phyloP scores from a whole-genome alignment of 2,888 invertebrate species.

The Apotomis capreana region DNA sequence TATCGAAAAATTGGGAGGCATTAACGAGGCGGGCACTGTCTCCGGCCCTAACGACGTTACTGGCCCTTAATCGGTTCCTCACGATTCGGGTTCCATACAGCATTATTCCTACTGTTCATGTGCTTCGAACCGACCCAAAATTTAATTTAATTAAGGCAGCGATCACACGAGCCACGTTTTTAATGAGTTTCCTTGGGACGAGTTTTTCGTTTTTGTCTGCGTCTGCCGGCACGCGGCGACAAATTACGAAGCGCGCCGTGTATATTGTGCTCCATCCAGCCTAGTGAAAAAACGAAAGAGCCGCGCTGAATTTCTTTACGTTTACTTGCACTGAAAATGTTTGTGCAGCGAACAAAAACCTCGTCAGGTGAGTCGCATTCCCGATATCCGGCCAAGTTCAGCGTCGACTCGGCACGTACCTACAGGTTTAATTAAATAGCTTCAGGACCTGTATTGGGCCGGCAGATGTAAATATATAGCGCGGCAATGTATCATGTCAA shows the following conservation, averaged over 20 bases:
- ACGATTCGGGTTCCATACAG: constrained; percentile 56
- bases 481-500: constrained; percentile 79
- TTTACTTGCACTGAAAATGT: constrained; percentile 26
- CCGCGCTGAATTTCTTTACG: constrained; percentile 11
- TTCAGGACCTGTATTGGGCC: constrained; percentile 42
- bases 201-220: constrained; percentile 8
- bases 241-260: constrained; percentile 22
- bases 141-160: constrained; percentile 37
- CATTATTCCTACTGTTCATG: constrained; percentile 34
- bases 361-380: constrained; percentile 10
- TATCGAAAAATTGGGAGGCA: constrained; percentile 61
- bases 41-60: constrained; percentile 68
- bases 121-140: constrained; percentile 29
- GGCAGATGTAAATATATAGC: constrained; percentile 64
- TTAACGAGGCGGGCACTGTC: constrained; percentile 64
- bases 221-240: constrained; percentile 1
- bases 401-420: constrained; percentile 1
- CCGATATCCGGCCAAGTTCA: constrained; percentile 24
- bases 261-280: constrained; percentile 11
- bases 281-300: constrained; percentile 20
- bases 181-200: constrained; percentile 10
- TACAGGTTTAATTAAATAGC: constrained; percentile 35
- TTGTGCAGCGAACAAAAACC: constrained; percentile 13
- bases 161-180: constrained; percentile 20
- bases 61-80: constrained; percentile 71